Evolutionary conservation across 2,113 vertebrate genomes (phyloP), one percentile per base, ranked within the genome.

Genomic region (Acrocephalus arundinaceus): DNA sequence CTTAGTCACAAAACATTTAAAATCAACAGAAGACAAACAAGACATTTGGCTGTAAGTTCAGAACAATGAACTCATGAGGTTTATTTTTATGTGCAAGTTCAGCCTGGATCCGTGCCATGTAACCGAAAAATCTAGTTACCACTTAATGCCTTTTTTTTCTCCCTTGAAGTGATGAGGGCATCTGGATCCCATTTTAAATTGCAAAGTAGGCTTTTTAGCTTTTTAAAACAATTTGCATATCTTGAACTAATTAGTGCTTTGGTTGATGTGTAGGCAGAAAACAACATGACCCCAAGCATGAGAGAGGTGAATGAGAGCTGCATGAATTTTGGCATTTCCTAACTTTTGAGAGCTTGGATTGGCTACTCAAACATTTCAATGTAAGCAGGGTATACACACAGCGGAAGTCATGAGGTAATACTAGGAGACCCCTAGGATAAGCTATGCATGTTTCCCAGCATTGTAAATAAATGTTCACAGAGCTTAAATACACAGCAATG

Each of bases 41-140:
- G 77, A 85, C 76, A 83, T 96, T 94, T 97, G 95, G 95, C 93
- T 91, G 31, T 93, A 95, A 92, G 61, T 76, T 96, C 89, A 96
- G 89, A 97, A 96, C 91, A 96, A 97, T 97, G 97, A 98, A 97
- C 71, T 96, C 95, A 97, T 84, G 59, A 54, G 41, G 80, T 95
- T 97, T 97, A 97, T 97, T 97, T 98, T 97, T 97, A 91, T 89
- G 82, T 73, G 54, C 78, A 89, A 86, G 87, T 95, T 89, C 66
- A 18, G 66, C 63, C 95, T 97, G 97, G 96, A 94, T 8, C 15
- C 1, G 0, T 95, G 86, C 96, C 96, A 96, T 54, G 10, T 72
- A 94, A 90, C 93, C 91, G 73, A 94, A 89, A 94, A 96, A 97
- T 96, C 58, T 74, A 88, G 72, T 88, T 84, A 94, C 70, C 88